Conservation (phyloP, 2,113 vertebrate genomes). For the Neofelis nebulosa region DNA sequence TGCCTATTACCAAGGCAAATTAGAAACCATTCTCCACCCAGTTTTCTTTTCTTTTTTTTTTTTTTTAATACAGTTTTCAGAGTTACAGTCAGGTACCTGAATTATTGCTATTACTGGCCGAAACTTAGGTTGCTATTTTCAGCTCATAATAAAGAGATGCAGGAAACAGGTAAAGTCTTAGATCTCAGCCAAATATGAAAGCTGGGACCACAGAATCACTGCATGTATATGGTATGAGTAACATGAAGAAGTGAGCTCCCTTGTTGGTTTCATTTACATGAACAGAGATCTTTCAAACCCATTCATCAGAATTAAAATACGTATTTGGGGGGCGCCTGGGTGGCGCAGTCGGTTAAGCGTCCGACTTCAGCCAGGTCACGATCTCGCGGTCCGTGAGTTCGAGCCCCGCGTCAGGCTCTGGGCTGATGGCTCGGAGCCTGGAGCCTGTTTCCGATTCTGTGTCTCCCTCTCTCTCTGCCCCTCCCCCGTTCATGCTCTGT, state of each 20-base stretch:
- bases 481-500: no score
- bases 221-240: not conserved
- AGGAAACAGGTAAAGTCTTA: not conserved
- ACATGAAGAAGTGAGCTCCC: not conserved
- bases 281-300: not conserved
- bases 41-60: not conserved
- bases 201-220: not conserved
- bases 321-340: no score
- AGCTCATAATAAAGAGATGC: not conserved
- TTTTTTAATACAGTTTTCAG: not conserved
- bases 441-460: no score
- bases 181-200: not conserved
- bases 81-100: not conserved
- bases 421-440: no score
- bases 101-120: not conserved
- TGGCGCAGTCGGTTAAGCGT: no score
- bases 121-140: not conserved
- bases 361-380: no score
- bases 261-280: not conserved
- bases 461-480: no score
- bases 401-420: no score
- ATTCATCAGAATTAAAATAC: not conserved
- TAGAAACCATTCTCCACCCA: not conserved
- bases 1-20: not conserved
- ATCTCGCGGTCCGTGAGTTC: no score